Evolutionary conservation across 2,888 invertebrate species (phyloP), one percentile per base, ranked within the genome.

Genomic region (Zonitis immaculata): DNA sequence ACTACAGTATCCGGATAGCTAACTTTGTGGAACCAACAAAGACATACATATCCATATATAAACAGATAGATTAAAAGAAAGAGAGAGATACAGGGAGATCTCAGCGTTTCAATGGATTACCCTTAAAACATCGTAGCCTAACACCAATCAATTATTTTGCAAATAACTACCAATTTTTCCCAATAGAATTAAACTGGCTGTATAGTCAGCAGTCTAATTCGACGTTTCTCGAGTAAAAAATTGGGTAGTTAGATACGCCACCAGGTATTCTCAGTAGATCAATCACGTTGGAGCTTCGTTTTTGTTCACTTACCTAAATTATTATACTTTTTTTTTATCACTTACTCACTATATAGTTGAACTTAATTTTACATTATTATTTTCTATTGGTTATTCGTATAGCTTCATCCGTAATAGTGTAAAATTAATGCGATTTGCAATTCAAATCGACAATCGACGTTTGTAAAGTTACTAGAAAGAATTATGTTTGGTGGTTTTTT

Each of bases 1-100:
- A 60, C 60, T n/a, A n/a, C n/a, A 52, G 56, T 51, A 52, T 53
- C 61, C 60, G 59, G 59, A 54, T 56, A 58, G 57, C 59, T 51
- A 60, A 59, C 53, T 62, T 57, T 35, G 44, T 51, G 54, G 56
- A 58, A 56, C 56, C 14, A 32, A 14, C 14, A 30, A 14, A 8
- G 11, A n/a, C 4, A 3, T 3, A n/a, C n/a, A n/a, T n/a, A n/a
- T n/a, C n/a, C n/a, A n/a, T n/a, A n/a, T n/a, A n/a, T n/a, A n/a
- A n/a, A n/a, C n/a, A n/a, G n/a, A n/a, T n/a, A n/a, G n/a, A n/a
- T n/a, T n/a, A n/a, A n/a, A n/a, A n/a, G n/a, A n/a, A n/a, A n/a
- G 2, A 32, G 14, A 14, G 32, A 32, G 8, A 8, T 52, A 48
- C 12, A 44, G 44, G 35, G 48, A 58, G 57, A 58, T 62, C 57